phyloP scores from a whole-genome alignment of 2,797 vertebrate genomes.

The Zenarchopterus dispar region DNA sequence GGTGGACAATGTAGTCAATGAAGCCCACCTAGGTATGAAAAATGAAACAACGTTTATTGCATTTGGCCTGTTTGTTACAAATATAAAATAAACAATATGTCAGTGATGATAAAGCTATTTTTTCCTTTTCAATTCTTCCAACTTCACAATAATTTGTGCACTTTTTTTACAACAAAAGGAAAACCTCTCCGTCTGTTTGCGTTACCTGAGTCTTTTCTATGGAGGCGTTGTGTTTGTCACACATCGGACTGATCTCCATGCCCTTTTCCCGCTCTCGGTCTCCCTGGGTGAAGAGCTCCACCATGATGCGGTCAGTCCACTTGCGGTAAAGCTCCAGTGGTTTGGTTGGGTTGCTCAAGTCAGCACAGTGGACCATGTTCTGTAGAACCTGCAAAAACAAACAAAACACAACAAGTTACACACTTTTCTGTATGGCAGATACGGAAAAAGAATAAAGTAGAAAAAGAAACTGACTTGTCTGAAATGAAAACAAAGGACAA shows the following conservation, averaged over 20 bases:
- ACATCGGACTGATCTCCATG: slow-evolving; percentile 97
- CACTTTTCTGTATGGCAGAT: too few relatives aligned
- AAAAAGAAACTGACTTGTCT: too few relatives aligned
- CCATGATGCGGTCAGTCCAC: slow-evolving; percentile 93
- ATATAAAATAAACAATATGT: too few relatives aligned
- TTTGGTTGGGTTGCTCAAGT: slow-evolving; percentile 95
- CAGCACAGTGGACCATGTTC: slow-evolving; percentile 94
- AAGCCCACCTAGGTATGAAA: slow-evolving; percentile 87
- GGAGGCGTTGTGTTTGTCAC: slow-evolving; percentile 92
- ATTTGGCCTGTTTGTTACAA: too few relatives aligned
- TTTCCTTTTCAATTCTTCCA: too few relatives aligned
- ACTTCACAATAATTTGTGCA: too few relatives aligned
- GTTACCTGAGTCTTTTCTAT: slow-evolving; percentile 92
- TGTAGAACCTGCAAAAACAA: slow-evolving; percentile 86
- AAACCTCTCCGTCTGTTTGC: not conserved
- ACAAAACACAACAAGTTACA: too few relatives aligned
- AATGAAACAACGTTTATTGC: not conserved
- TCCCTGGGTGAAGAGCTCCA: slow-evolving; percentile 91
- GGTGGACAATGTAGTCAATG: slow-evolving; percentile 94
- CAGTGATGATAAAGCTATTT: too few relatives aligned
- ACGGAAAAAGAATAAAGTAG: too few relatives aligned
- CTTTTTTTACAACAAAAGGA: too few relatives aligned
- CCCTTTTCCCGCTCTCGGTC: slow-evolving; percentile 90
- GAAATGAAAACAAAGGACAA: too few relatives aligned
- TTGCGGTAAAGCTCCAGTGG: slow-evolving; percentile 90